A percentile compares a stretch with the other conserved stretches of the same genome.
Conservation (phyloP, 2,113 vertebrate genomes). For the Phaethon lepturus region DNA sequence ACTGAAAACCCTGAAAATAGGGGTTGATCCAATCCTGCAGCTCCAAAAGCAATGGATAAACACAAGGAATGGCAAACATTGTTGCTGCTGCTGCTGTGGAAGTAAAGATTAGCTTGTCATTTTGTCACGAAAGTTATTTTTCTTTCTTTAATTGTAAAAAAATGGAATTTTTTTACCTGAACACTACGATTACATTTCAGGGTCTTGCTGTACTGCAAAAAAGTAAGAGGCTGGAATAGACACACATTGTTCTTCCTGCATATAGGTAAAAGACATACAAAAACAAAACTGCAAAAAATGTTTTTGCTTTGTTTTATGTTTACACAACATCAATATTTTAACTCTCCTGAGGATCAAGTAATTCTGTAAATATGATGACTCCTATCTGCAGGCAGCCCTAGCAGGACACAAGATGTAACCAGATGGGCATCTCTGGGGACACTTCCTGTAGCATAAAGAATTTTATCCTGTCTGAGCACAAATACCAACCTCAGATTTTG, state of each 20-base stretch:
- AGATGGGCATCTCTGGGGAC: background rate
- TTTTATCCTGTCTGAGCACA: background rate
- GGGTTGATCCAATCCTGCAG: background rate
- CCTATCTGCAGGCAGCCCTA: background rate
- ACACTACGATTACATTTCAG: background rate
- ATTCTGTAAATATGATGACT: slow-evolving; percentile 5
- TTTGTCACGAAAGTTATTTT: background rate
- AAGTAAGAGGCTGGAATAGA: background rate
- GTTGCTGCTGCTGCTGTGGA: background rate
- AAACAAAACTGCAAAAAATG: background rate
- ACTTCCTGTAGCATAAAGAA: background rate
- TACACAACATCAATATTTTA: background rate
- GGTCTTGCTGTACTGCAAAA: background rate
- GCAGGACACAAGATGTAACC: slow-evolving; percentile 24
- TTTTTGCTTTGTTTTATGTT: background rate
- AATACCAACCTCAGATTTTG: background rate
- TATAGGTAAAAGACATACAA: background rate
- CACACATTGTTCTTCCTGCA: background rate
- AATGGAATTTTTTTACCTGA: background rate
- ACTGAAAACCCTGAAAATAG: background rate
- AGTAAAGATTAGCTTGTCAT: background rate
- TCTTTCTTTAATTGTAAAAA: background rate
- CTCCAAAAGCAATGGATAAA: background rate
- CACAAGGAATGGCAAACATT: background rate
- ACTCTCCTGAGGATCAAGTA: slow-evolving; percentile 19